Evolutionary conservation across 2,113 vertebrate species (phyloP).

Genomic region (Thomomys bottae): DNA sequence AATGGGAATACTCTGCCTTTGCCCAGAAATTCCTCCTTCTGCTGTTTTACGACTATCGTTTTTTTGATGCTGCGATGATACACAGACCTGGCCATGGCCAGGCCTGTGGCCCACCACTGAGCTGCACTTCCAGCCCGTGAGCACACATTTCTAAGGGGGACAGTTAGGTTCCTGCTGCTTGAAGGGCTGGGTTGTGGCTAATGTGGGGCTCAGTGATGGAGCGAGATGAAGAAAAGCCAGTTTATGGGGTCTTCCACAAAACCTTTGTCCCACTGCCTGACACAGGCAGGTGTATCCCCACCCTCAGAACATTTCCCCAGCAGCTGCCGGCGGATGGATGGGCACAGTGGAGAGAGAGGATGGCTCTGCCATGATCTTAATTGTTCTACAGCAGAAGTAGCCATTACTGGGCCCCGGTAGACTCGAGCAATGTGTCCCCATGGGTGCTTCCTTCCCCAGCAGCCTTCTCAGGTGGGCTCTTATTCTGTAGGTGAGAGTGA

Average conservation of each 20-base stretch:
- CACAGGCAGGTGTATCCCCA: no score
- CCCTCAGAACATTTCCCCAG: background rate
- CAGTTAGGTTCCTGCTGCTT: background rate
- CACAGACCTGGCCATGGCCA: no score
- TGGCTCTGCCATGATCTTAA: background rate
- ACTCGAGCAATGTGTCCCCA: background rate
- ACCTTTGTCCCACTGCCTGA: background rate
- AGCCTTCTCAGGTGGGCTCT: no score
- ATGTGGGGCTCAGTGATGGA: background rate
- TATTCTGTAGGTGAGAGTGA: background rate
- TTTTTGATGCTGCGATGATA: background rate
- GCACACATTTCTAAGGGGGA: background rate
- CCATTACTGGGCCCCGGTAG: background rate
- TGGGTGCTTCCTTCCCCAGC: no score
- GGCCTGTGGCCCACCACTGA: background rate
- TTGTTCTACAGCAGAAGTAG: background rate
- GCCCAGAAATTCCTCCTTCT: background rate
- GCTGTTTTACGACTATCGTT: background rate
- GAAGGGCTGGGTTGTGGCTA: background rate
- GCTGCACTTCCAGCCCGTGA: background rate
- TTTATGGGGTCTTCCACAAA: background rate
- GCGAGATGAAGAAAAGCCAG: background rate
- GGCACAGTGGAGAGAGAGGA: no score
- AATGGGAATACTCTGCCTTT: no score
- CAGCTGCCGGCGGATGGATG: no score